Base-by-base conservation (phyloP, 1,140 invertebrate genomes). In the Drosophila mauritiana region DNA sequence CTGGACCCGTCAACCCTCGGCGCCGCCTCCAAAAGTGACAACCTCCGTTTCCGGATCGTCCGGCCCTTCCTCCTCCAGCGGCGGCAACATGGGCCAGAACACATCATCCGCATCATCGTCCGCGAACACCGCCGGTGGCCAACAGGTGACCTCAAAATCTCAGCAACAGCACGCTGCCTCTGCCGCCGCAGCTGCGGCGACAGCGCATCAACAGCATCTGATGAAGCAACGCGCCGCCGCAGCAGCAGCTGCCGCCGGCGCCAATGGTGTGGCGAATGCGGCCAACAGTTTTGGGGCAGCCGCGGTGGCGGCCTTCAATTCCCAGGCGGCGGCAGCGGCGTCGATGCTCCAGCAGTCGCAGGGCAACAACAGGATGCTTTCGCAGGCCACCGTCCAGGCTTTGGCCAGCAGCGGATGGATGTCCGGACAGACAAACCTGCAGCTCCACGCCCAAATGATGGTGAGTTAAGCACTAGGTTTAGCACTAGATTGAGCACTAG, bases 1-100 rank as follows among this genome's bases (percentile, higher is more conserved):
- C 49, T 95, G 94, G 94, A 95, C 94, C 0, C 93, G 94, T 45
- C 94, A 95, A 63, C 94, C 93, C 3, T 83, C 90, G 37, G 93
- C 92, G 1, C 93, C 93, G 31, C 88, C 92, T 10, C 91, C 93
- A 37, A 92, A 92, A 49, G 40, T 88, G 4, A 48, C 76, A 1
- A 8, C 17, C 3, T 34, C 58, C 1, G 58, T 43, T 0, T 36
- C 59, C 0, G 64, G 45, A 1, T 22, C 42, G 15, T 11, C 31
- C 2, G 43, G 17, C 11, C 13, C 48, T 4, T 51, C n/a, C 3
- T 51, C 93, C 80, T 51, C 45, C 90, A 25, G 2, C 1, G 25
- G 36, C 6, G 25, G 48, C 15, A 36, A 15, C 11, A 13, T 40
- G 13, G 58, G 36, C 39, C 46, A 43, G 20, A 39, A 53, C 13